Evolutionary conservation across 2,797 vertebrate species (phyloP), one percentile per base, ranked within the genome.

Genomic region (Hylomyscus alleni): DNA sequence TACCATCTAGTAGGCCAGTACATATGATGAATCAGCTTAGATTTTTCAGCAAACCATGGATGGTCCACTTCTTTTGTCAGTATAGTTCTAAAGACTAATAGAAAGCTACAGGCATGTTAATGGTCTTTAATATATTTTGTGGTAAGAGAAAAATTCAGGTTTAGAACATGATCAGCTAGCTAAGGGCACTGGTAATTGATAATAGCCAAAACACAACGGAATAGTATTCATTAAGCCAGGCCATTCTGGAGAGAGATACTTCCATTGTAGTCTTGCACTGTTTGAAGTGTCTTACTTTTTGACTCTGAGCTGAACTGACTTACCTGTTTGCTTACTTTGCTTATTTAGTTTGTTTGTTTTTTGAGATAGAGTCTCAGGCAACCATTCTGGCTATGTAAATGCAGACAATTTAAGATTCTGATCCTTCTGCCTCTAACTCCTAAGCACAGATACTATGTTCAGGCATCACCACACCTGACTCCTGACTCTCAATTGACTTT

Each of bases 261-360:
- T 85, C 58, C 37, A 3, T 65, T 15, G 10, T 15, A 56, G 44
- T 5, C 2, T 9, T 76, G n/a, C 7, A 6, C 3, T 85, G 14
- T 34, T 89, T 26, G 85, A 50, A 56, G 50, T 78, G 84, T 78
- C 73, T 93, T 29, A 85, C 93, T 96, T 72, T 54, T 52, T 58
- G 56, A 24, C 22, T 72, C 67, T 60, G 37, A 50, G 6, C 47
- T 88, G 12, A 83, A 4, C n/a, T 93, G 75, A 5, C 67, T 77
- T 47, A 6, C 19, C 4, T 84, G 14, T 62, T 4, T 62, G 34
- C 37, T 44, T 44, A 17, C 17, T 31, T 31, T 60, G 82, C 10
- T 44, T 34, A 6, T 29, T 62, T 62, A 29, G 60, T 62, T 62
- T 24, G 14, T 86, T n/a, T 86, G 12, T 52, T n/a, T 88, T 19